Percentiles rank a stretch among this genome's conserved stretches.
Conservation (phyloP, 2,113 vertebrate genomes). For the Calyptomena viridis region DNA sequence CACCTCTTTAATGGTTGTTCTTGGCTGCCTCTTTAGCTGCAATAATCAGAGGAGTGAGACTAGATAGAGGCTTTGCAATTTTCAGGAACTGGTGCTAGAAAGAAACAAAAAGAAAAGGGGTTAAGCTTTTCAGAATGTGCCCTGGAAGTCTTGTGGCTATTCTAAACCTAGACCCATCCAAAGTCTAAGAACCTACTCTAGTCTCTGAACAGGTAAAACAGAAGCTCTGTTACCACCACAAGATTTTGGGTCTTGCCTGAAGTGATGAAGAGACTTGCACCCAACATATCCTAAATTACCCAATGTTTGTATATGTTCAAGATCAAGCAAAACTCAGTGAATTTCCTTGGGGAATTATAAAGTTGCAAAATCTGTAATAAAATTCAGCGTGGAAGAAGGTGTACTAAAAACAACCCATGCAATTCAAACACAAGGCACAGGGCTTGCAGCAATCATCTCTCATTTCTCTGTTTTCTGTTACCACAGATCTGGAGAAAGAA, state of each 20-base stretch:
- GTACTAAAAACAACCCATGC: not conserved
- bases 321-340: not conserved
- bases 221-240: not conserved
- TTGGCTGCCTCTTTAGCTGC: conserved; percentile 95
- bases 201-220: not conserved
- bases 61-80: conserved; percentile 93
- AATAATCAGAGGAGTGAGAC: conserved; percentile 94
- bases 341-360: not conserved
- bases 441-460: not conserved
- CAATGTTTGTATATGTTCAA: not conserved
- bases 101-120: not conserved
- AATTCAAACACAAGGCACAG: not conserved
- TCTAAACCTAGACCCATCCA: not conserved
- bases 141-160: not conserved
- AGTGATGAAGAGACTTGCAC: not conserved
- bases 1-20: conserved; percentile 83
- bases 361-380: not conserved
- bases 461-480: not conserved
- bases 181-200: not conserved
- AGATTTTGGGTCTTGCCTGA: not conserved
- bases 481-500: not conserved
- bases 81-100: conserved; percentile 94
- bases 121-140: not conserved
- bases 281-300: not conserved
- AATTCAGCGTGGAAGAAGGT: not conserved